A percentile compares a stretch with the other conserved stretches of the same genome.
phyloP scores from a whole-genome alignment of 2,888 invertebrate species.

The Entomobrya proxima region DNA sequence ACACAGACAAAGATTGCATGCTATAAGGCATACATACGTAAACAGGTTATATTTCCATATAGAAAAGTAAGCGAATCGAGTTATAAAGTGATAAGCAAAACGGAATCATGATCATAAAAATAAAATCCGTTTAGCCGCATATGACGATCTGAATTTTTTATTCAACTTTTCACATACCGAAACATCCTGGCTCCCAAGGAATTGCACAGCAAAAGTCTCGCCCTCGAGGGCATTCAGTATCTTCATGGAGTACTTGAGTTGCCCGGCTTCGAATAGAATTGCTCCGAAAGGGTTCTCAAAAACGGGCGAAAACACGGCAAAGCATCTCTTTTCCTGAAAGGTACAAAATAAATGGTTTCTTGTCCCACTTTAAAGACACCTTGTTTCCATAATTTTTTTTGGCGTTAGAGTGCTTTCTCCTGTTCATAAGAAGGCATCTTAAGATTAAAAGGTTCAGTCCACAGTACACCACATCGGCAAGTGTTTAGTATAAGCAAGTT shows the following conservation, averaged over 20 bases:
- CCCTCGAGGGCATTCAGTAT: slow-evolving; percentile 75
- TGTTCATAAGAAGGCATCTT: not conserved
- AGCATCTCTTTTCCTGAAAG: slow-evolving; percentile 74
- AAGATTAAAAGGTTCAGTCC: not conserved
- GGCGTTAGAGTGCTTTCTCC: not conserved
- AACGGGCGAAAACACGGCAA: slow-evolving; percentile 75
- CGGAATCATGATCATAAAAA: not conserved
- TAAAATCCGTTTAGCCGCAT: not conserved
- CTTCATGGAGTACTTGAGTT: slow-evolving; percentile 75
- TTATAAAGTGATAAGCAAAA: not conserved
- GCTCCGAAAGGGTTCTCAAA: slow-evolving; percentile 76
- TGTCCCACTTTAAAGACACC: slow-evolving; percentile 47
- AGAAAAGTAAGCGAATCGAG: not conserved
- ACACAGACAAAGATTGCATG: too few relatives aligned
- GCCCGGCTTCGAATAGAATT: slow-evolving; percentile 75
- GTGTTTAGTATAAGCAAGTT: too few relatives aligned
- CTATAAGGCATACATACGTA: not conserved
- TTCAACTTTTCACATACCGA: slow-evolving; percentile 66
- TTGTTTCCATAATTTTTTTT: slow-evolving; percentile 32
- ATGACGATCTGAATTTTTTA: not conserved
- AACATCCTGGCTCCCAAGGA: slow-evolving; percentile 74
- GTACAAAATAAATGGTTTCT: slow-evolving; percentile 50
- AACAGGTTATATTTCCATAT: not conserved
- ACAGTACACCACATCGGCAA: too few relatives aligned
- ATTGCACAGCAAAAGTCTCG: slow-evolving; percentile 75